Base-by-base conservation (phyloP, 2,888 invertebrate genomes). In the Sesia bembeciformis region DNA sequence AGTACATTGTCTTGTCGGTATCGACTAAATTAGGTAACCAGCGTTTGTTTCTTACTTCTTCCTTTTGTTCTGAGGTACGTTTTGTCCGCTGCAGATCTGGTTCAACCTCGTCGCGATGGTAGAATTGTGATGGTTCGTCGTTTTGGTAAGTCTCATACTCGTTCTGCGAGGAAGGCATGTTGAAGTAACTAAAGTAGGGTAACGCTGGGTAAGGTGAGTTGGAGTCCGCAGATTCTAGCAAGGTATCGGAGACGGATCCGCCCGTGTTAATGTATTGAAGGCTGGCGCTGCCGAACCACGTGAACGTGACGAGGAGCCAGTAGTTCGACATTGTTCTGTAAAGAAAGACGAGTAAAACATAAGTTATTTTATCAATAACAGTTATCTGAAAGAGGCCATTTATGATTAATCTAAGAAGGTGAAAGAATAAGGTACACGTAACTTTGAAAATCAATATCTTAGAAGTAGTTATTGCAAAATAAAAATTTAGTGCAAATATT, bases 291-390 rank as follows among this genome's bases (percentile, higher is more conserved):
- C 87, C 81, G 56, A 87, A 62, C 76, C 85, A 87, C 1, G 82
- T 76, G 60, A 82, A 65, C 3, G 76, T 70, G 62, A 87, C 70
- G 60, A 88, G 70, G 42, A 88, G 73, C 84, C 81, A 83, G 57
- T 78, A 81, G 65, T 74, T 74, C 53, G 76, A 70, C 88, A 89
- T 89, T 62, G 49, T 82, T 77, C 87, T 86, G 85, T 23, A 80
- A 82, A 58, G n/a, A 58, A 56, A 52, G 8, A 55, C 43, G n/a
- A 46, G 23, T 23, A 23, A 23, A 2, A 23, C 23, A 23, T 23
- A 23, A 23, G 23, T 23, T 23, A 23, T 23, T 23, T 23, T 23
- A 23, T 23, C 23, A 23, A 23, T 23, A 23, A 23, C 23, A 1
- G 23, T 23, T 23, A 23, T 23, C 23, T 23, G 23, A 23, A 23